A percentile compares a stretch with the other conserved stretches of the same genome.
Conservation (phyloP, 2,888 invertebrate genomes). For the Sminthurinus aureus region DNA sequence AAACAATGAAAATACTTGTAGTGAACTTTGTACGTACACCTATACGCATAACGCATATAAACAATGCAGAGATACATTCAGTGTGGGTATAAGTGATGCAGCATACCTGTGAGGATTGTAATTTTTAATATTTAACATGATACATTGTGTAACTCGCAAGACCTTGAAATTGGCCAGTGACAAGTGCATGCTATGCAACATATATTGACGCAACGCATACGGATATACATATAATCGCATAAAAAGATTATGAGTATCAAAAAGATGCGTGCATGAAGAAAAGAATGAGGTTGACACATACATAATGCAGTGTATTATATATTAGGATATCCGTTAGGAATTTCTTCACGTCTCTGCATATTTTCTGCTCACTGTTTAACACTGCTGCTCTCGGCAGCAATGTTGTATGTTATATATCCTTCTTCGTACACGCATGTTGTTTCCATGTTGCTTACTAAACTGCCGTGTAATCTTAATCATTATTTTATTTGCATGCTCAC, state of each 20-base stretch:
- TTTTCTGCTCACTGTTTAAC: not conserved
- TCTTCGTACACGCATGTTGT: not conserved
- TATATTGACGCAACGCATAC: not conserved
- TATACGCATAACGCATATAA: no score
- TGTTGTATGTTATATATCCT: no score
- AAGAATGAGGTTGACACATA: slow-evolving; percentile 7
- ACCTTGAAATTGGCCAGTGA: slow-evolving; percentile 12
- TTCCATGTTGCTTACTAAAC: not conserved
- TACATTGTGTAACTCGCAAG: slow-evolving; percentile 1
- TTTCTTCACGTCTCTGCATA: not conserved
- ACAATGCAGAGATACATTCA: no score
- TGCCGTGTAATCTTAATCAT: not conserved
- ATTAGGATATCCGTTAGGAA: not conserved
- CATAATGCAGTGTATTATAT: not conserved
- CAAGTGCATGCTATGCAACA: slow-evolving; percentile 6
- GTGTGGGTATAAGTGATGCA: no score
- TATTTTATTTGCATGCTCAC: not conserved
- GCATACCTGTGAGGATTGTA: slow-evolving; percentile 13
- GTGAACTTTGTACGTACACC: no score
- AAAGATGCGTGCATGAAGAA: not conserved
- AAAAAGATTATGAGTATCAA: not conserved
- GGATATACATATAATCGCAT: not conserved
- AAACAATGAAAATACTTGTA: no score
- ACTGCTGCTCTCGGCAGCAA: no score
- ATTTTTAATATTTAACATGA: slow-evolving; percentile 13